Conservation (phyloP, 2,797 vertebrate species). For the Enteromius trimaculatus region DNA sequence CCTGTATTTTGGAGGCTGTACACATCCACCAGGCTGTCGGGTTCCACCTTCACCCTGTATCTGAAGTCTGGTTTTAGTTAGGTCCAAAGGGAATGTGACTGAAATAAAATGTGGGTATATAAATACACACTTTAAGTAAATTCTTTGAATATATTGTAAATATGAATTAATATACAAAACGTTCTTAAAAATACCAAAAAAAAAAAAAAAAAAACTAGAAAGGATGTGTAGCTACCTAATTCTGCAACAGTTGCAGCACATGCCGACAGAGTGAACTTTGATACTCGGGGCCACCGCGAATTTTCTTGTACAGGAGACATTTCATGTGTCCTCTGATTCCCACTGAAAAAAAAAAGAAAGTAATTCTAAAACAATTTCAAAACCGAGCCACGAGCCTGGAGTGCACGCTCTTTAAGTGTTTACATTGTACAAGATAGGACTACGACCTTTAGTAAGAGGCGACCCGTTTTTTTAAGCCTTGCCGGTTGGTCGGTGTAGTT, state of each 20-base stretch:
- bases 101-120: conserved; percentile 29
- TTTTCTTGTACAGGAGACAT: conserved; percentile 58
- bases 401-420: conserved; percentile 29
- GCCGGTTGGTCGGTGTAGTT: conserved; percentile 23
- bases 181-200: not conserved
- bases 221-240: conserved; percentile 73
- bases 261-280: conserved; percentile 83
- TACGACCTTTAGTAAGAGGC: conserved; percentile 26
- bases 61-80: conserved; percentile 87
- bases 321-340: not conserved
- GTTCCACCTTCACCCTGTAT: conserved; percentile 82
- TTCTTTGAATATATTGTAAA: not conserved
- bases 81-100: conserved; percentile 88
- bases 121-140: not conserved
- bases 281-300: conserved; percentile 75
- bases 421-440: conserved; percentile 12
- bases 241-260: conserved; percentile 83
- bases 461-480: not conserved
- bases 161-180: not conserved
- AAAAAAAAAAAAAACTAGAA: too few species aligned
- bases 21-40: conserved; percentile 47
- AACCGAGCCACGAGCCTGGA: conserved; percentile 7
- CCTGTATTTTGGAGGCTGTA: conserved; percentile 62
- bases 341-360: not conserved
- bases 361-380: not conserved